phyloP scores from a whole-genome alignment of 2,888 invertebrate species.

The Serrognathus titanus region DNA sequence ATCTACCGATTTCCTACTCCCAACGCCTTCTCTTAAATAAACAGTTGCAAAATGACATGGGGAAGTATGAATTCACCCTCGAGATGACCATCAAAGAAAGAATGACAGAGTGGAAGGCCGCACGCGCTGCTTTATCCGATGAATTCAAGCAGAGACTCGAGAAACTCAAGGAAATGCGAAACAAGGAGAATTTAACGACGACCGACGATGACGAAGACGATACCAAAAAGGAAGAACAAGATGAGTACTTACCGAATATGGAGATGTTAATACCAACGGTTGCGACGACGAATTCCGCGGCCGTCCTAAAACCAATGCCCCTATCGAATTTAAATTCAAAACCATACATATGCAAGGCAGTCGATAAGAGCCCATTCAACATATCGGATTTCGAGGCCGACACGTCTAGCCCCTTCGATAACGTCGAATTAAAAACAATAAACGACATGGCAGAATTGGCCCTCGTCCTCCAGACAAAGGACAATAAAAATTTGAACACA shows the following conservation, averaged over 20 bases:
- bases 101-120: slow-evolving; percentile 67
- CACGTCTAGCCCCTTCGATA: slow-evolving; percentile 90
- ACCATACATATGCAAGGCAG: slow-evolving; percentile 24
- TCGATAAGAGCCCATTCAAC: slow-evolving; percentile 46
- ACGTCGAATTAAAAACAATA: slow-evolving; percentile 85
- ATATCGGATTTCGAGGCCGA: slow-evolving; percentile 87
- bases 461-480: slow-evolving; percentile 61
- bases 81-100: slow-evolving; percentile 70
- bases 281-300: slow-evolving; percentile 31
- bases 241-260: slow-evolving; percentile 4
- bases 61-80: slow-evolving; percentile 69
- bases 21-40: slow-evolving; percentile 54
- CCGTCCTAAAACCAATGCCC: slow-evolving; percentile 49
- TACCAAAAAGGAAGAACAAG: background rate
- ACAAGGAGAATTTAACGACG: slow-evolving; percentile 40
- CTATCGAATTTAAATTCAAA: slow-evolving; percentile 32
- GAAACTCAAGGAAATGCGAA: slow-evolving; percentile 56
- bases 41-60: slow-evolving; percentile 54
- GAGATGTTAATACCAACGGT: slow-evolving; percentile 38
- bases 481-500: slow-evolving; percentile 18
- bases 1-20: slow-evolving; percentile 56
- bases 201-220: slow-evolving; percentile 15
- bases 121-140: slow-evolving; percentile 61
- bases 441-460: slow-evolving; percentile 90
- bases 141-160: slow-evolving; percentile 61